Conservation (phyloP, 2,797 vertebrate species). For the Tragelaphus eurycerus region DNA sequence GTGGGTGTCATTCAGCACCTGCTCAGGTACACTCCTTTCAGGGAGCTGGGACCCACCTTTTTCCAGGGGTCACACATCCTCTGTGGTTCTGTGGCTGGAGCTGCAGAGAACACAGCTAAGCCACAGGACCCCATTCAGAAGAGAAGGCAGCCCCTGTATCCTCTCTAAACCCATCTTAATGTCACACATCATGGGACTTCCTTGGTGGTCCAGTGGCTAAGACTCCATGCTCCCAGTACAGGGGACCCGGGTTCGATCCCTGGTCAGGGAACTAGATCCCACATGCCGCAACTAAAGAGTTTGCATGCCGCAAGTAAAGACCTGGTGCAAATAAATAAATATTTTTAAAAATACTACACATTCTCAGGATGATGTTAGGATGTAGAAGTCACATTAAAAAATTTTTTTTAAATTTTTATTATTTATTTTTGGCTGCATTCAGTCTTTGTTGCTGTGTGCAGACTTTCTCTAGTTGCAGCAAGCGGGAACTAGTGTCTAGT, state of each 20-base stretch:
- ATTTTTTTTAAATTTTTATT: neutral
- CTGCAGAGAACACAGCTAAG: neutral
- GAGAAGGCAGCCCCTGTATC: neutral
- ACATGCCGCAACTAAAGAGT: neutral
- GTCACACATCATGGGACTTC: neutral
- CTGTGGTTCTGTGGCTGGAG: neutral
- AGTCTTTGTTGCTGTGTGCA: neutral
- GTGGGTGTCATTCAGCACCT: neutral
- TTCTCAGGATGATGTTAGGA: neutral
- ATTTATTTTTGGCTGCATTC: neutral
- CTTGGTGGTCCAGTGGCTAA: neutral
- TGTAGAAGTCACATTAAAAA: neutral
- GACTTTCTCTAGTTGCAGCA: neutral
- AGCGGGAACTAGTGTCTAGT: neutral
- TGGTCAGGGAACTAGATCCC: neutral
- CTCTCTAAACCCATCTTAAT: neutral
- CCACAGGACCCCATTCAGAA: neutral
- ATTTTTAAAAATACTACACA: neutral
- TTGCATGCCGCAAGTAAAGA: neutral
- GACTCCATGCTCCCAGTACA: neutral
- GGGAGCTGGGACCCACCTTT: neutral
- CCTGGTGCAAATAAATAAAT: neutral
- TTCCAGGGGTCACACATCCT: neutral
- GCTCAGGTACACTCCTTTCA: neutral
- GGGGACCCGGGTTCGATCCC: accelerated